Base-by-base conservation (phyloP, 2,797 vertebrate genomes). In the Urosaurus nigricauda region DNA sequence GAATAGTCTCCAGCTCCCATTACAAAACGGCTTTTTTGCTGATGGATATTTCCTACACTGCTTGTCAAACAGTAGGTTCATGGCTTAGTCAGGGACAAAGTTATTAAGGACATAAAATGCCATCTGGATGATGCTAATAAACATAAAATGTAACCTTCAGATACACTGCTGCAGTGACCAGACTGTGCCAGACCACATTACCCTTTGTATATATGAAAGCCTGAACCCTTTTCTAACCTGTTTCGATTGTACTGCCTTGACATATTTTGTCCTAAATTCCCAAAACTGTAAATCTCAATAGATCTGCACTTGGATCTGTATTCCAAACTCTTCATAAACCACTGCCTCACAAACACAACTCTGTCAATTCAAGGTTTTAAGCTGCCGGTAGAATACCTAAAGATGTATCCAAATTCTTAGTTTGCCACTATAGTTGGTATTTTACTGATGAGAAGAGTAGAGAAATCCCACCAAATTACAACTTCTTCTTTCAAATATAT, bases 81-180 rank as follows among this genome's bases (percentile, higher is more conserved):
- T 96, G 96, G 97, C 97, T 97, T 97, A 96, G 97, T 97, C 97
- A 97, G 97, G 97, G 97, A 97, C 97, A 97, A 97, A 97, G 97
- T 97, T 97, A 97, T 97, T 97, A 97, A 97, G 97, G 96, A 97
- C 96, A 97, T 97, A 97, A 97, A 97, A 97, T 82, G 16, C 97
- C 97, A 97, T 97, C 97, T 97, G 97, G 97, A 97, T 97, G 94
- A 94, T 97, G 95, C 97, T 97, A 97, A 97, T 97, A 97, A 97
- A 97, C 97, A 97, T 97, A 97, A 97, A 97, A 96, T 92, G 91
- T 97, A 97, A 97, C 97, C 97, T 97, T 97, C 97, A 97, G 94
- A 96, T 96, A 93, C 93, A 92, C 93, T 94, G 95, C 95, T 94
- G 96, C 96, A 96, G 95, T 97, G 97, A 95, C 96, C 97, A 96